Evolutionary conservation across 2,888 invertebrate species (phyloP), one percentile per base, ranked within the genome.

Genomic region (Lumbricus terrestris): DNA sequence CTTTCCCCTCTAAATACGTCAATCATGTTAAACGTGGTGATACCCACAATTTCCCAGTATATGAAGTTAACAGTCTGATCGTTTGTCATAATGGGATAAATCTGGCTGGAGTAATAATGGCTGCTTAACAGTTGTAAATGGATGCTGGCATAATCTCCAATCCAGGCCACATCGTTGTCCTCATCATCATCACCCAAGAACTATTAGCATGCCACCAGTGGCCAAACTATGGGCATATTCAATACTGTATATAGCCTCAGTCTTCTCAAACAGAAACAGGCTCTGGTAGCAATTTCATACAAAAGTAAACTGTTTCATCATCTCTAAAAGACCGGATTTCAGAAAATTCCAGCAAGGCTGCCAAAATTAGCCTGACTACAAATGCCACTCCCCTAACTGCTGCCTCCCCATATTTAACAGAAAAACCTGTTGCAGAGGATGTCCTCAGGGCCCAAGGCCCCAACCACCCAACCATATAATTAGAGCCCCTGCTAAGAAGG

Each of bases 41-140:
- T 69, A 69, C 69, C 69, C 69, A 69, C n/a, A n/a, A 69, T 69
- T 69, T 69, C 69, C 69, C 69, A 69, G 69, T 69, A 69, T 69
- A n/a, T n/a, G 69, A n/a, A 69, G 69, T 69, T 69, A 69, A n/a
- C 69, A 69, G 69, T n/a, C n/a, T n/a, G 69, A 69, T n/a, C 8
- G 69, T 11, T n/a, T 29, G 69, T 69, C 69, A 2, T 69, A 69
- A 69, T 69, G 69, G 29, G 69, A n/a, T 47, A 69, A 69, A 69
- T 69, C 69, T 69, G 69, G 69, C 29, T 69, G 69, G 29, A 69
- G n/a, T n/a, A n/a, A n/a, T 69, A n/a, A 69, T 69, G 69, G 69
- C n/a, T n/a, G 69, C 69, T 16, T 69, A 69, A 69, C 69, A n/a
- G 69, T 69, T 69, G 69, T 69, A 69, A 69, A 69, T 69, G 69